Conservation (phyloP, 2,113 vertebrate genomes). For the Sinocyclocheilus grahami region DNA sequence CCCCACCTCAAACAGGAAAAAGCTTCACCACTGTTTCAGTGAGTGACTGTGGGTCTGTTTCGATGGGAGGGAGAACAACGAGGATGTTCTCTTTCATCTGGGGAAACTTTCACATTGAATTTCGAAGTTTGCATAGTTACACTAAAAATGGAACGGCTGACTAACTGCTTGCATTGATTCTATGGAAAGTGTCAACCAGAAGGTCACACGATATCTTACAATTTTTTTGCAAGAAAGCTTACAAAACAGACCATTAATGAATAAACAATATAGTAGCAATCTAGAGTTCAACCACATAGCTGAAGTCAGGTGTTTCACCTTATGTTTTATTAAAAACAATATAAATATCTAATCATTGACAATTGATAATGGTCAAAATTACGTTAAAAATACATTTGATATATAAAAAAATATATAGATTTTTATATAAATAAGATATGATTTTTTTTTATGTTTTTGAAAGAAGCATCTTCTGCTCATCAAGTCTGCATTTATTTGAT, state of each 20-base stretch:
- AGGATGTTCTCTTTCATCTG: not conserved
- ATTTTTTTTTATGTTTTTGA: not conserved
- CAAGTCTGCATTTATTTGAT: not conserved
- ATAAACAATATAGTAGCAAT: not conserved
- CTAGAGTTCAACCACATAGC: not conserved
- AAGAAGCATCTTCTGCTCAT: not conserved
- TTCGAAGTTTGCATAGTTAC: conserved; percentile 8
- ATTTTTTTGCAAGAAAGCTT: not conserved
- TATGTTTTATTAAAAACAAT: not conserved
- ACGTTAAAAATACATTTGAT: no score
- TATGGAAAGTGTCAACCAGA: conserved; percentile 8
- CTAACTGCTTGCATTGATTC: conserved; percentile 6
- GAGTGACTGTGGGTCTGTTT: conserved; percentile 3
- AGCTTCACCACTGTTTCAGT: conserved; percentile 24
- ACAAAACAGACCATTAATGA: not conserved
- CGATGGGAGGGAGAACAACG: not conserved
- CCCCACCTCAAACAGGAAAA: conserved; percentile 38
- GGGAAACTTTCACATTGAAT: conserved; percentile 11
- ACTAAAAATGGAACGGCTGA: conserved; percentile 17
- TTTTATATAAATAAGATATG: no score
- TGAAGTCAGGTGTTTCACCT: not conserved
- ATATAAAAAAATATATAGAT: no score
- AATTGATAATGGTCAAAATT: not conserved
- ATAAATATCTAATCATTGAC: not conserved
- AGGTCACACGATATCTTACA: not conserved